Evolutionary conservation across 2,113 vertebrate genomes (phyloP).

Genomic region (Antennarius striatus): DNA sequence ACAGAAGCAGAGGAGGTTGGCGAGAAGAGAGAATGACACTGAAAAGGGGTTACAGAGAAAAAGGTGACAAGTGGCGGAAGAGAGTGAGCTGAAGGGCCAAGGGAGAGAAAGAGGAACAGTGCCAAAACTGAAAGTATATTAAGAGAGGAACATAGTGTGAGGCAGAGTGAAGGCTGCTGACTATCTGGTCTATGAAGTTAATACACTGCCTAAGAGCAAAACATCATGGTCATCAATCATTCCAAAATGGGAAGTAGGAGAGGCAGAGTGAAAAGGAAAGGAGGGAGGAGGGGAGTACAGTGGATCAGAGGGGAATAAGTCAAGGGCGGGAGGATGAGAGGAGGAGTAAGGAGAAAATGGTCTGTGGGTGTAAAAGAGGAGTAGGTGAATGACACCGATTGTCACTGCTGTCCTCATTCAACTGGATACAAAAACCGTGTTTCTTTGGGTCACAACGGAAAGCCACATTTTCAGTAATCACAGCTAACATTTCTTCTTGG

Average conservation of each 20-base stretch:
- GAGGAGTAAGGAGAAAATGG: conserved; percentile 21
- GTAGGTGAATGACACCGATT: conserved; percentile 42
- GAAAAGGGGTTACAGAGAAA: not conserved
- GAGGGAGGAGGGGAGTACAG: not conserved
- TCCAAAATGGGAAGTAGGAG: conserved; percentile 51
- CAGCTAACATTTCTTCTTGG: not conserved
- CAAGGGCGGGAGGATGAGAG: conserved; percentile 49
- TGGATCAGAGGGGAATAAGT: conserved; percentile 36
- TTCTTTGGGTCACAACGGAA: not conserved
- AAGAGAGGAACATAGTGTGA: conserved; percentile 2
- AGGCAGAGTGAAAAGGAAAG: conserved; percentile 19
- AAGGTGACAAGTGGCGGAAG: not conserved
- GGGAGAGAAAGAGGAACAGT: not conserved
- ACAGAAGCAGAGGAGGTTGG: conserved; percentile 1
- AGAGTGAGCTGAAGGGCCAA: not conserved
- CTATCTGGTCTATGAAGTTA: conserved; percentile 58
- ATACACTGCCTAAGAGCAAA: conserved; percentile 69
- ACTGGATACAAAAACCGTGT: not conserved
- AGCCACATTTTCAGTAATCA: not conserved
- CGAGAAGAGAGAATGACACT: not conserved
- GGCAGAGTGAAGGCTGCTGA: conserved; percentile 24
- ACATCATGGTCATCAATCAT: conserved; percentile 71
- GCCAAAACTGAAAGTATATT: conserved; percentile 23
- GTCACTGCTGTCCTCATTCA: conserved; percentile 37
- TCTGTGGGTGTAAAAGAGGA: conserved; percentile 33